Conservation (phyloP, 2,797 vertebrate genomes). For the Gephyroberyx darwinii region DNA sequence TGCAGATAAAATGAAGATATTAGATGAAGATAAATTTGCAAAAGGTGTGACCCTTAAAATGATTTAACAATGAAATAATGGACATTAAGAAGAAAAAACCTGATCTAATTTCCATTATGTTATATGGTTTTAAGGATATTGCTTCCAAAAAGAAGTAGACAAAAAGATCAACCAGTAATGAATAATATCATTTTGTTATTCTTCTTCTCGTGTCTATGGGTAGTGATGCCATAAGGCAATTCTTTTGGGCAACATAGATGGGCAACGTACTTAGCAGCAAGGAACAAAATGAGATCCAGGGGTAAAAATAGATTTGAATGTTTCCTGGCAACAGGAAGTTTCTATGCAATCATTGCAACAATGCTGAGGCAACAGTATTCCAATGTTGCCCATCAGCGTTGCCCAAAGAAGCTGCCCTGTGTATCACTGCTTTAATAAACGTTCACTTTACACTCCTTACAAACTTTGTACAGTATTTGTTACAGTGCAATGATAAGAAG, state of each 20-base stretch:
- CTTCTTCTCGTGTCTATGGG: not conserved
- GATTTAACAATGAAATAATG: not conserved
- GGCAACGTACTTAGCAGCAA: conserved; percentile 63
- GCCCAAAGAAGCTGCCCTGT: conserved; percentile 16
- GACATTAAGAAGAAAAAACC: conserved; percentile 3
- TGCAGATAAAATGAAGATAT: conserved; percentile 1
- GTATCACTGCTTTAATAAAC: conserved; percentile 53
- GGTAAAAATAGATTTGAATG: conserved; percentile 18
- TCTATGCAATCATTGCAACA: conserved; percentile 25
- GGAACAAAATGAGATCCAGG: conserved; percentile 46
- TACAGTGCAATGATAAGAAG: conserved; percentile 87
- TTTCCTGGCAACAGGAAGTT: conserved; percentile 35
- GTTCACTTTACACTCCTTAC: conserved; percentile 79
- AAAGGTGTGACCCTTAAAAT: conserved; percentile 4
- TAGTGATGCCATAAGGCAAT: conserved; percentile 2
- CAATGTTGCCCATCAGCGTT: conserved; percentile 10
- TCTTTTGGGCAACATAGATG: conserved; percentile 8
- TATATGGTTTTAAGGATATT: conserved; percentile 13
- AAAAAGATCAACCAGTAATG: conserved; percentile 7
- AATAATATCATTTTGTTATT: not conserved
- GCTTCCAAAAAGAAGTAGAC: conserved; percentile 16
- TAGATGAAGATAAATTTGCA: conserved; percentile 1
- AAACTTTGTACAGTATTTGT: conserved; percentile 84
- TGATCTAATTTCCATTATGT: not conserved
- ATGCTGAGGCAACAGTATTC: conserved; percentile 11